Evolutionary conservation across 92 coral and sea anemone genomes (phyloP).

Genomic region (Pocillopora meandrina): DNA sequence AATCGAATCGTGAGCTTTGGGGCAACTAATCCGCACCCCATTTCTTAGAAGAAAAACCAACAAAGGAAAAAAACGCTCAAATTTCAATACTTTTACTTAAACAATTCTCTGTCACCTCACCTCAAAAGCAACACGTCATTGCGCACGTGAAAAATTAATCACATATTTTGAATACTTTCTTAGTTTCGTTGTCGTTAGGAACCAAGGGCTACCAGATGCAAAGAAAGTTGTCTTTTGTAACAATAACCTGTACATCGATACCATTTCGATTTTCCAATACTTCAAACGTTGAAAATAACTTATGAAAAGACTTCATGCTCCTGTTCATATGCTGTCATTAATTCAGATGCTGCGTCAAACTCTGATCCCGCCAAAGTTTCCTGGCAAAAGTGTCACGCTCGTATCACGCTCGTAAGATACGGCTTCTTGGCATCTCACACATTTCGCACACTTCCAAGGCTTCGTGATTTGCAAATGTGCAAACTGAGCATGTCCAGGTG

Average conservation of each 20-base stretch:
- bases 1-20: too few species aligned
- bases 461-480: slow-evolving; percentile 84
- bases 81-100: slow-evolving; percentile 8
- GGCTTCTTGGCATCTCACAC: slow-evolving; percentile 68
- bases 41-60: too few species aligned
- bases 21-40: too few species aligned
- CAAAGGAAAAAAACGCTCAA: background rate
- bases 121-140: slow-evolving; percentile 14
- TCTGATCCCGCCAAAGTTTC: slow-evolving; percentile 47
- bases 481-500: slow-evolving; percentile 74
- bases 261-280: slow-evolving; percentile 1
- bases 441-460: slow-evolving; percentile 77
- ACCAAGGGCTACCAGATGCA: background rate
- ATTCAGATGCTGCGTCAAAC: slow-evolving; percentile 14
- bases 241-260: background rate
- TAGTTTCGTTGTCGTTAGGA: slow-evolving; percentile 6
- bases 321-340: slow-evolving; percentile 1
- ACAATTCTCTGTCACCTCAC: slow-evolving; percentile 16
- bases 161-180: slow-evolving; percentile 4
- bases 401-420: slow-evolving; percentile 33
- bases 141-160: slow-evolving; percentile 15
- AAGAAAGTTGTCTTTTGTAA: slow-evolving; percentile 6
- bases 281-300: background rate
- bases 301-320: background rate
- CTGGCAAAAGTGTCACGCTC: background rate